Percentiles rank a stretch among this genome's conserved stretches.
These are phyloP conservation scores for Etheostoma cragini DNA, from an alignment of 2,113 vertebrate genomes.

Conservation along the genomic window DNA sequence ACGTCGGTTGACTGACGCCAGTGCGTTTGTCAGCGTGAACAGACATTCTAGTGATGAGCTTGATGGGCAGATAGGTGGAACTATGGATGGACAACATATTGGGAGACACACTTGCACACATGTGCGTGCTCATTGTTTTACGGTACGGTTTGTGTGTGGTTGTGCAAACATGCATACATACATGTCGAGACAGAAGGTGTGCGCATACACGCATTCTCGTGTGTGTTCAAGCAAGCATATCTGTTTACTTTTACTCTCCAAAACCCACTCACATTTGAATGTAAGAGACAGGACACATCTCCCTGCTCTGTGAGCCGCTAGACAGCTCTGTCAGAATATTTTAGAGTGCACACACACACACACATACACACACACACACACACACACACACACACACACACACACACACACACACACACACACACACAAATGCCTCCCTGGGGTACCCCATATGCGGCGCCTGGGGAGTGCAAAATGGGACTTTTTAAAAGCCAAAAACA, in stretches of 20 bases:
- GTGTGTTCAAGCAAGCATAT: constrained; percentile 82
- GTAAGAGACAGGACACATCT: constrained; percentile 80
- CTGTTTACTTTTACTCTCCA: constrained; percentile 80
- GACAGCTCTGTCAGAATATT: constrained; percentile 85
- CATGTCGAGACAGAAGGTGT: constrained; percentile 69
- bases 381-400: constrained; percentile 71
- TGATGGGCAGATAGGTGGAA: constrained; percentile 53
- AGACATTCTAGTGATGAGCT: constrained; percentile 40
- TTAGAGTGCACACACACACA: constrained; percentile 73
- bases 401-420: constrained; percentile 55
- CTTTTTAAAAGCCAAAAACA: constrained; percentile 83
- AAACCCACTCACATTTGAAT: constrained; percentile 82
- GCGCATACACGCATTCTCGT: constrained; percentile 60
- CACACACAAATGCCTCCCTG: constrained; percentile 69
- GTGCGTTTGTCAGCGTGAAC: constrained; percentile 31
- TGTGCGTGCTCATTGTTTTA: constrained; percentile 49
- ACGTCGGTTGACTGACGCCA: constrained; percentile 22
- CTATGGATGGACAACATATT: constrained; percentile 56
- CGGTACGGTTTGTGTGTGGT: constrained; percentile 44
- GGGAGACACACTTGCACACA: constrained; percentile 31
- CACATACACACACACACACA: constrained; percentile 54
- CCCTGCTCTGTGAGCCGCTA: constrained; percentile 78
- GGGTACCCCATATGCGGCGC: constrained; percentile 75
- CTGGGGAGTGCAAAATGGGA: constrained; percentile 83
- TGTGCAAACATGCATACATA: constrained; percentile 63